These are phyloP conservation scores for Eciton burchellii DNA, from an alignment of 1,140 invertebrate species.

Conservation along the genomic window DNA sequence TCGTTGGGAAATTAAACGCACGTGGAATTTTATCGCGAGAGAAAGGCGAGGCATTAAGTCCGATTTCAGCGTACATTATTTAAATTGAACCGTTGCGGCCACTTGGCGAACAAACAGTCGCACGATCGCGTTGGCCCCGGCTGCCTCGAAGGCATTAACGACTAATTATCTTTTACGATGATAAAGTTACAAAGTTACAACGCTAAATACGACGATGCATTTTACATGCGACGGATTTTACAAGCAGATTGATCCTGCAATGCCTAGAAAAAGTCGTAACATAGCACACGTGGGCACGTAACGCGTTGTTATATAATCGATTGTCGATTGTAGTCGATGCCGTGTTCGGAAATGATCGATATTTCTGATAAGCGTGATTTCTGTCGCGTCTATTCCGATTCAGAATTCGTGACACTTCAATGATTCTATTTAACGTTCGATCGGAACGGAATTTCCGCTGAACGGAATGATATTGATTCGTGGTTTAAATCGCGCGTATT, in stretches of 20 bases:
- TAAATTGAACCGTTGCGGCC: slow-evolving; percentile 19
- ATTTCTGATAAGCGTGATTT: slow-evolving; percentile 1
- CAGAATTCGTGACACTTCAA: not conserved
- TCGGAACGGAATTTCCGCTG: not conserved
- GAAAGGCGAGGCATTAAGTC: slow-evolving; percentile 30
- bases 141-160: slow-evolving; percentile 8
- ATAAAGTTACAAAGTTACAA: too few relatives aligned
- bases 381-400: not conserved
- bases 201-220: not conserved
- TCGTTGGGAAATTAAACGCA: slow-evolving; percentile 47
- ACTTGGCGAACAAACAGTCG: slow-evolving; percentile 22
- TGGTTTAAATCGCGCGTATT: not conserved
- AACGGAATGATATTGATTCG: not conserved
- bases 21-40: slow-evolving; percentile 35
- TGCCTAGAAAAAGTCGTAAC: slow-evolving; percentile 19
- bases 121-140: not conserved
- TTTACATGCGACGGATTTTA: slow-evolving; percentile 8
- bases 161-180: slow-evolving; percentile 44
- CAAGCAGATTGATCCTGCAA: slow-evolving; percentile 7
- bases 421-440: not conserved
- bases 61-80: slow-evolving; percentile 49
- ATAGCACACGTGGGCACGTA: not conserved
- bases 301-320: not conserved
- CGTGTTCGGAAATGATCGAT: not conserved
- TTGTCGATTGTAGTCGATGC: slow-evolving; percentile 25